phyloP scores from a whole-genome alignment of 2,113 vertebrate genomes.

The Pomatorhinus ruficollis region DNA sequence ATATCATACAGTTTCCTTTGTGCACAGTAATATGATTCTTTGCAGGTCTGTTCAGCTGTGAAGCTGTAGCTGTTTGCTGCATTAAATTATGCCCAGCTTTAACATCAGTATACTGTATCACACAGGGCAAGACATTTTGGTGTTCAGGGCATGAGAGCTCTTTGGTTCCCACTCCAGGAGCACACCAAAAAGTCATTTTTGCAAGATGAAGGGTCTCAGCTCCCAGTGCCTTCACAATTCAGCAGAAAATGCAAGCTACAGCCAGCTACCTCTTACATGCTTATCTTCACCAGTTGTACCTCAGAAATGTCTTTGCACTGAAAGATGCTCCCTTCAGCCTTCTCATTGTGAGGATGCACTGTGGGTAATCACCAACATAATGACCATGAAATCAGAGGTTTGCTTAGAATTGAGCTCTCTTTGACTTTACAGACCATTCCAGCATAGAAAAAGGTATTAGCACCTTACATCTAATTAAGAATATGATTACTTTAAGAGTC shows the following conservation, averaged over 20 bases:
- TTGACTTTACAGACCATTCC: neutral
- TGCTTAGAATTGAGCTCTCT: neutral
- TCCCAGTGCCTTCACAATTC: neutral
- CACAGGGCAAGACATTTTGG: neutral
- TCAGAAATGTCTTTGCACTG: neutral
- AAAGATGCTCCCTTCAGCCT: neutral
- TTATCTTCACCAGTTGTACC: neutral
- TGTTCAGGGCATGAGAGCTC: neutral
- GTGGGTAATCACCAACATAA: neutral
- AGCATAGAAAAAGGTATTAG: neutral
- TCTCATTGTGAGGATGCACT: neutral
- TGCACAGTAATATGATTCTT: neutral
- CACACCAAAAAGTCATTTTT: neutral
- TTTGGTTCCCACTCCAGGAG: neutral
- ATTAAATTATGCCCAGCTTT: neutral
- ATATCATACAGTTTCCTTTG: constrained; percentile 7
- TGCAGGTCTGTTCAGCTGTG: neutral
- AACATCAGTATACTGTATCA: neutral
- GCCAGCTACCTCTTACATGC: neutral
- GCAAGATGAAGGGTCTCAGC: neutral
- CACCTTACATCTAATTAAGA: neutral
- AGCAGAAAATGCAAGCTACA: neutral
- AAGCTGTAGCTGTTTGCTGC: neutral
- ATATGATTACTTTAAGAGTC: neutral
- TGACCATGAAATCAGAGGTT: neutral